Base-by-base conservation (phyloP, 2,888 invertebrate species). In the Ormyrus labotus region DNA sequence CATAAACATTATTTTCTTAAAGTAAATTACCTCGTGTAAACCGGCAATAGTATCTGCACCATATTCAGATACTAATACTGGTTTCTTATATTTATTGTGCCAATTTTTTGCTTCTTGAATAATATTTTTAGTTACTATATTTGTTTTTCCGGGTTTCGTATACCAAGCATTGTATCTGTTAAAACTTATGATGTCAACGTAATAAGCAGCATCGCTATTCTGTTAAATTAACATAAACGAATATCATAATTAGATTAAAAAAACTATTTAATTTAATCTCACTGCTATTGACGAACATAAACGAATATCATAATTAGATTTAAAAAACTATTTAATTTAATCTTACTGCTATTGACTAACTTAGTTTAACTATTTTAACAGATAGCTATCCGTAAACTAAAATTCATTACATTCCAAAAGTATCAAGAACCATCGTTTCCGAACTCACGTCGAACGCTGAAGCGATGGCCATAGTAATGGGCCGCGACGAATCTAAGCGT, bases 141-240 rank as follows among this genome's bases (percentile, higher is more conserved):
- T 95, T 57, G 96, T 89, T 83, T 94, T 93, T 0, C 99, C 99
- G 0, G 96, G 92, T 90, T 98, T 96, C 1, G 92, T 90, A 91
- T 99, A 99, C 99, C 99, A 99, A 0, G 95, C 96, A 89, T 96
- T 98, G 92, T 99, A 99, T n/a, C 98, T 95, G 92, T 99, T 99
- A 89, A 99, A 96, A 88, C 97, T 96, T 82, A 99, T 94, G 60
- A 99, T 94, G 90, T 99, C 99, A 85, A 98, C 92, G 89, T 92
- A 92, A 83, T 93, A 92, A 6, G 88, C 90, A 3, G 86, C 90
- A 78, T 85, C 87, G 79, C 90, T 90, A 73, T 88, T 88, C 90
- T 95, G 92, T 63, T 34, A 4, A 34, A 34, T 34, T 34, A 6
- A 68, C 58, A 58, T 6, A 19, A 47, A 58, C 45, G 13, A 55